phyloP scores from a whole-genome alignment of 2,113 vertebrate genomes.

The Cettia cetti region DNA sequence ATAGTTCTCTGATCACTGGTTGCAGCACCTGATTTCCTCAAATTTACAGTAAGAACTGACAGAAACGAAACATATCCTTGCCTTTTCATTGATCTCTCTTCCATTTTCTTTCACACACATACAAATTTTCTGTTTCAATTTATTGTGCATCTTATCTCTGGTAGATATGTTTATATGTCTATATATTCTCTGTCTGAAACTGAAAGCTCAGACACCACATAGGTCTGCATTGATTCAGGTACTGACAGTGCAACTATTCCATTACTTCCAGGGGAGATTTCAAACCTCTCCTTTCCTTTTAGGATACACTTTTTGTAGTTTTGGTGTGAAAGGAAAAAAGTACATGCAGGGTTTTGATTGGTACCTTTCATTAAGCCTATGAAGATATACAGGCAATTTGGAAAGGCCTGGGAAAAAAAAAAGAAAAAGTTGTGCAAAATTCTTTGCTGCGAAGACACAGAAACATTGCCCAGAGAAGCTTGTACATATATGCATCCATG shows the following conservation, averaged over 20 bases:
- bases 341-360: background rate
- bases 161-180: background rate
- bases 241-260: background rate
- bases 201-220: background rate
- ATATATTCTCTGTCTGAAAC: background rate
- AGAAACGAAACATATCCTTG: background rate
- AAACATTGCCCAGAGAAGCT: background rate
- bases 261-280: background rate
- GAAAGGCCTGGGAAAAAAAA: background rate
- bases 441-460: background rate
- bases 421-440: background rate
- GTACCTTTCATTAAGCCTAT: background rate
- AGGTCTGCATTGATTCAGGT: background rate
- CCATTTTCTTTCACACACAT: background rate
- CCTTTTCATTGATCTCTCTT: background rate
- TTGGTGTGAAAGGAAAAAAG: background rate
- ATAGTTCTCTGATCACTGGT: background rate
- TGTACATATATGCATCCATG: background rate
- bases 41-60: background rate
- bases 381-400: background rate
- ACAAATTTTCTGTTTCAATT: background rate
- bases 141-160: background rate
- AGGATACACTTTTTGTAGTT: rapidly evolving
- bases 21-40: background rate
- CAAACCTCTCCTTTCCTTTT: background rate